phyloP scores from a whole-genome alignment of 1,140 invertebrate genomes.

The Heliconius congener region DNA sequence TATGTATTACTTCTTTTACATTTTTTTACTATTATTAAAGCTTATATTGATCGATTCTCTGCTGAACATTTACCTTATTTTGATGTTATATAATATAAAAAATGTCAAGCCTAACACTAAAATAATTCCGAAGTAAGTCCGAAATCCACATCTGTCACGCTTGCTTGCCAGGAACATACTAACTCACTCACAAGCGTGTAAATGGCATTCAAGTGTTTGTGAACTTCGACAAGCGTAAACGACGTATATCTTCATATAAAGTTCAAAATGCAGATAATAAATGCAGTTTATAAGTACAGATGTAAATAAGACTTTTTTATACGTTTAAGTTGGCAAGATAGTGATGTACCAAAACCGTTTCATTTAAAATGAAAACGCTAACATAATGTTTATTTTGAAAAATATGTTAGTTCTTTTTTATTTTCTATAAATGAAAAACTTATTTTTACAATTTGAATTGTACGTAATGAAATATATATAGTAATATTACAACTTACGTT shows the following conservation, averaged over 20 bases:
- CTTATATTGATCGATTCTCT: no score
- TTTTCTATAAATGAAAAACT: not conserved
- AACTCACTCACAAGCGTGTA: no score
- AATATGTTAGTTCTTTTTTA: not conserved
- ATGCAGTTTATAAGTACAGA: conserved; percentile 39
- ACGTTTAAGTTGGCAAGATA: not conserved
- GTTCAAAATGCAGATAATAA: conserved; percentile 33
- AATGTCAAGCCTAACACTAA: no score
- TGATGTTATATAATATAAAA: no score
- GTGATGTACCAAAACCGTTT: not conserved
- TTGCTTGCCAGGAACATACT: no score
- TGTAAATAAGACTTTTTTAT: not conserved
- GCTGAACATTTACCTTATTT: no score
- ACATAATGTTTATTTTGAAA: not conserved
- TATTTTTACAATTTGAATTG: not conserved
- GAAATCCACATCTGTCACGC: no score
- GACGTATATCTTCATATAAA: conserved; percentile 12
- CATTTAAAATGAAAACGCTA: not conserved
- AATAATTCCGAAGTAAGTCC: no score
- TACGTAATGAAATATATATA: not conserved
- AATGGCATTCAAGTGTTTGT: no score
- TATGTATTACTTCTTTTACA: no score
- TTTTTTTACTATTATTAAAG: no score
- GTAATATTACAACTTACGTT: not conserved
- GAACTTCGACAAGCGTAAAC: no score